These are phyloP conservation scores for Tetranychus cinnabarinus DNA, from an alignment of 1,140 invertebrate genomes.

Conservation along the genomic window DNA sequence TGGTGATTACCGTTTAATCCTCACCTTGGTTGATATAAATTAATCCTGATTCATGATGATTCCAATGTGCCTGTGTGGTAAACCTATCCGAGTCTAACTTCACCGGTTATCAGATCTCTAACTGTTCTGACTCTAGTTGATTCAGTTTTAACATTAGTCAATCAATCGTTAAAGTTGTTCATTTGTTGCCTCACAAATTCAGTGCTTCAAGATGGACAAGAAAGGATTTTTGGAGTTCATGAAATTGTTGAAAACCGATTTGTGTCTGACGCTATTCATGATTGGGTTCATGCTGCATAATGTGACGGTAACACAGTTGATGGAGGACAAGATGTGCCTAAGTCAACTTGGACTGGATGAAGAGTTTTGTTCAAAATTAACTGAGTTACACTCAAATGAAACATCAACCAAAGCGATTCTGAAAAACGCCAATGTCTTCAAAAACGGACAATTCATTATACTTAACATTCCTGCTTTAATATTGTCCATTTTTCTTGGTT, in stretches of 20 bases:
- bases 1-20: no score
- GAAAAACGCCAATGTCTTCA: not conserved
- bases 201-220: no score
- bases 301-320: not conserved
- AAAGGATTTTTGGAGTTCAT: no score
- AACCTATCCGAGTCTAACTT: no score
- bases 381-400: not conserved
- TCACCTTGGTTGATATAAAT: no score
- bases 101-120: no score
- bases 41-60: no score
- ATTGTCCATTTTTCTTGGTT: not conserved
- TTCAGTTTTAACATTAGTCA: no score
- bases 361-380: not conserved
- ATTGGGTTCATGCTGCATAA: not conserved
- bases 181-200: no score
- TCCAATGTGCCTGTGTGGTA: no score
- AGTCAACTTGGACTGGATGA: not conserved
- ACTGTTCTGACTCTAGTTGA: no score
- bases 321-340: not conserved
- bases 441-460: not conserved
- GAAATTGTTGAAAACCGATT: not conserved
- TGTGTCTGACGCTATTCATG: not conserved
- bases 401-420: not conserved
- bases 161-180: no score
- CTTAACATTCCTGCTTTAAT: not conserved